These are phyloP conservation scores for Paramisgurnus dabryanus DNA, from an alignment of 2,113 vertebrate genomes.

Conservation along the genomic window DNA sequence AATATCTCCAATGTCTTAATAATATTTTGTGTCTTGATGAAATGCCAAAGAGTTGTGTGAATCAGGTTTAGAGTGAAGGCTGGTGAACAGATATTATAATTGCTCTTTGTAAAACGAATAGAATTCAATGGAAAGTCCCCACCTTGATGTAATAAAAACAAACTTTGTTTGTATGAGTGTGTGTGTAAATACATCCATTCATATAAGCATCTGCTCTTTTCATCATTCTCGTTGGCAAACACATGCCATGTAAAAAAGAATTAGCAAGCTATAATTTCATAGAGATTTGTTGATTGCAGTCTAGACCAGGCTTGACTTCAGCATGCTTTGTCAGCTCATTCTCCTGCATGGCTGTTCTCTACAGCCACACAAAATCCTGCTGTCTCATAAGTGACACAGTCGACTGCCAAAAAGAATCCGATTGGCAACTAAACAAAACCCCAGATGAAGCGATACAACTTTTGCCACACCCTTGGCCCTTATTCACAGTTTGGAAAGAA, in stretches of 20 bases:
- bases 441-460: conserved; percentile 37
- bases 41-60: too few species aligned
- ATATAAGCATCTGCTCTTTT: conserved; percentile 7
- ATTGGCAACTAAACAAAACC: conserved; percentile 34
- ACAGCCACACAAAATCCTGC: conserved; percentile 31
- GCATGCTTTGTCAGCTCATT: conserved; percentile 30
- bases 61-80: too few species aligned
- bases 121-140: background rate
- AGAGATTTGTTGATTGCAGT: conserved; percentile 29
- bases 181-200: conserved; percentile 5
- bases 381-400: conserved; percentile 34
- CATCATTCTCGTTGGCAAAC: conserved; percentile 6
- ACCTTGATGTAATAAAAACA: background rate
- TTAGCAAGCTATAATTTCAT: conserved; percentile 34
- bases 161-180: background rate
- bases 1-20: too few species aligned
- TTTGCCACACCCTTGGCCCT: conserved; percentile 41
- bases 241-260: conserved; percentile 4
- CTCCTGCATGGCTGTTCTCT: conserved; percentile 5
- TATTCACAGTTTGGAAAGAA: conserved; percentile 30
- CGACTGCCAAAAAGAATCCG: conserved; percentile 16
- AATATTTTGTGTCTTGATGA: too few species aligned
- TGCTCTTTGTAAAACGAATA: background rate
- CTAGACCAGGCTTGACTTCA: conserved; percentile 25
- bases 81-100: too few species aligned